These are phyloP conservation scores for Pygoscelis antarcticus DNA, from an alignment of 2,113 vertebrate genomes.

Conservation along the genomic window DNA sequence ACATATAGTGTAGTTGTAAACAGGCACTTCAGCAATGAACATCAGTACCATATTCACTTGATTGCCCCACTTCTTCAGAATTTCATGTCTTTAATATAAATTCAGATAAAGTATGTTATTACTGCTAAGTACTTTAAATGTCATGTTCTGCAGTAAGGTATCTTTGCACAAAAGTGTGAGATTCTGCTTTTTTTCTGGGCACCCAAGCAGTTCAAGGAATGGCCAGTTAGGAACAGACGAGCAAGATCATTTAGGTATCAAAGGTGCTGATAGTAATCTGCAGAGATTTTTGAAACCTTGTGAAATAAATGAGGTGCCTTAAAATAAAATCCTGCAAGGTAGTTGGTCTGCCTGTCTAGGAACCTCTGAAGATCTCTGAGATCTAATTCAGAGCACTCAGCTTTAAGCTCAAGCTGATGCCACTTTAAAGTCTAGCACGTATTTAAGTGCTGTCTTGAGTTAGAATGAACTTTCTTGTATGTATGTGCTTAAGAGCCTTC, in stretches of 20 bases:
- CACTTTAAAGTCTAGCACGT: not conserved
- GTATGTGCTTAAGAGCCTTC: not conserved
- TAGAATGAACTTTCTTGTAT: not conserved
- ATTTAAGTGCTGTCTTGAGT: not conserved
- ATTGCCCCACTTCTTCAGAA: not conserved
- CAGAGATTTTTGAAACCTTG: not conserved
- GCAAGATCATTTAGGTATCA: not conserved
- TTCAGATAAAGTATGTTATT: not conserved
- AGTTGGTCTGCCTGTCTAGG: not conserved
- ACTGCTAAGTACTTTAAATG: not conserved
- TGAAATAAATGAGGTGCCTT: not conserved
- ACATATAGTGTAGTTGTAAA: not conserved
- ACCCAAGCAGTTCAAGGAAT: not conserved
- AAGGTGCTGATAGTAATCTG: not conserved
- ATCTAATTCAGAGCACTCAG: not conserved
- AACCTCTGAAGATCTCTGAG: not conserved
- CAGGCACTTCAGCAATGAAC: not conserved
- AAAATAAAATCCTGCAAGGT: not conserved
- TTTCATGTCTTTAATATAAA: not conserved
- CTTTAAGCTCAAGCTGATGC: not conserved
- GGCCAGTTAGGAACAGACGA: not conserved
- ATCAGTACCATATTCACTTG: not conserved
- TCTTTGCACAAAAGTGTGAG: not conserved
- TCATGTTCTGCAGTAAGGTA: not conserved
- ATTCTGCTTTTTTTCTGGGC: not conserved